Evolutionary conservation across 53 echinoderm and acorn worm species (phyloP), one percentile per base, ranked within the genome.

Genomic region (Crossaster papposus): DNA sequence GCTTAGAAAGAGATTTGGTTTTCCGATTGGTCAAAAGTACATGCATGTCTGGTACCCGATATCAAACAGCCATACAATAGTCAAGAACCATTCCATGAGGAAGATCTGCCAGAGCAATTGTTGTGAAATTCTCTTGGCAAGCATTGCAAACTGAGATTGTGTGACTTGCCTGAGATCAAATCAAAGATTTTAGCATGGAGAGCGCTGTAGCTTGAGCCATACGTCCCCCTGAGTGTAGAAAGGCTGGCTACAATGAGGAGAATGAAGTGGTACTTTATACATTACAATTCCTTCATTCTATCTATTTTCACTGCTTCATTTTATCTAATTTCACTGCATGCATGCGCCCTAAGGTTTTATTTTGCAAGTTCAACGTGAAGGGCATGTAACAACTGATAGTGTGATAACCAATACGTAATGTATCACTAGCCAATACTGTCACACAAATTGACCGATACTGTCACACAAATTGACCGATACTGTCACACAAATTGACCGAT

Each of bases 141-240:
- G 87, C 87, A 62, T 35, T 63, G 33, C 62, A 76, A 87, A 87
- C 35, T 51, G 33, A 76, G 76, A 77, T 76, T 76, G 31, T 76
- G 35, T 63, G 77, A 87, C 87, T 87, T 87, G 87, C 87, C 87
- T 87, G 87, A 75, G 75, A 75, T 58, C 76, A 87, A 76, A 87
- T 75, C 87, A 87, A 76, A 58, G 87, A 76, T 87, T 87, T 87
- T 58, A 76, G 77, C 87, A 74, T 55, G 87, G 62, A 51, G 26
- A 51, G 55, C 35, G 77, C 63, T 34, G 76, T 14, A 44, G 72
- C 31, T 18, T 73, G 76, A 87, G 87, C 87, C 76, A 87, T 30
- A 76, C 8, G 55, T 54, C 77, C 36, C 26, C 54, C 3, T 75
- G 55, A 51, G 54, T 36, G 74, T 77, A 54, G 51, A 54, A 30